These are phyloP conservation scores for Mythimna albipuncta DNA, from an alignment of 2,888 invertebrate genomes.

Conservation along the genomic window DNA sequence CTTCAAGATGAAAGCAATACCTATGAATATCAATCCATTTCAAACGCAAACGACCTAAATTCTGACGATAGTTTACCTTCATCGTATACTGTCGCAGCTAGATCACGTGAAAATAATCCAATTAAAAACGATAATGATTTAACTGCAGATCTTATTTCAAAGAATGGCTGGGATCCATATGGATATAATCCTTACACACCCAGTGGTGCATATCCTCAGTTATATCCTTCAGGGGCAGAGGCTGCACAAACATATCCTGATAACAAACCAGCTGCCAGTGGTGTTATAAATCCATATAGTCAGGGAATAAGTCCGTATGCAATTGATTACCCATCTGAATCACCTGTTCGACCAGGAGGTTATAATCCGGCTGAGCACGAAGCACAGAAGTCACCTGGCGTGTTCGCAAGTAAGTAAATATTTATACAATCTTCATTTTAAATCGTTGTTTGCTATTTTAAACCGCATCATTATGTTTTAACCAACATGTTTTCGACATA, in stretches of 20 bases:
- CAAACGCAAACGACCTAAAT: neutral
- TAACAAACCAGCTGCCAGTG: constrained; percentile 28
- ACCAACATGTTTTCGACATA: constrained; percentile 6
- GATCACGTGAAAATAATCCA: constrained; percentile 24
- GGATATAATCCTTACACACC: constrained; percentile 20
- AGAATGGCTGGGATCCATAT: constrained; percentile 34
- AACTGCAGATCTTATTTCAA: constrained; percentile 16
- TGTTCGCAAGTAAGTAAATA: constrained; percentile 35
- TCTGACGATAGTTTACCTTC: constrained; percentile 3
- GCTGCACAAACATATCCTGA: constrained; percentile 40
- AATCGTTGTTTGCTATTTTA: neutral
- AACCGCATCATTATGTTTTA: neutral
- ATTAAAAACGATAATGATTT: constrained; percentile 13
- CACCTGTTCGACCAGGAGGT: constrained; percentile 18
- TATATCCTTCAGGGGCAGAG: constrained; percentile 53
- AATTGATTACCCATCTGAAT: constrained; percentile 41
- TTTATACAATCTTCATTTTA: neutral
- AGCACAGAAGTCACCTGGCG: neutral
- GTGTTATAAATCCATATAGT: constrained; percentile 23
- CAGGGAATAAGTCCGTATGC: constrained; percentile 21
- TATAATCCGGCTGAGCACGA: neutral
- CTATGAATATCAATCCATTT: constrained; percentile 1
- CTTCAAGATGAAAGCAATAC: constrained; percentile 2
- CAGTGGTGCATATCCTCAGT: constrained; percentile 41
- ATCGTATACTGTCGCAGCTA: neutral